Evolutionary conservation across 1,140 invertebrate species (phyloP), one percentile per base, ranked within the genome.

Genomic region (Drosophila oshimai): DNA sequence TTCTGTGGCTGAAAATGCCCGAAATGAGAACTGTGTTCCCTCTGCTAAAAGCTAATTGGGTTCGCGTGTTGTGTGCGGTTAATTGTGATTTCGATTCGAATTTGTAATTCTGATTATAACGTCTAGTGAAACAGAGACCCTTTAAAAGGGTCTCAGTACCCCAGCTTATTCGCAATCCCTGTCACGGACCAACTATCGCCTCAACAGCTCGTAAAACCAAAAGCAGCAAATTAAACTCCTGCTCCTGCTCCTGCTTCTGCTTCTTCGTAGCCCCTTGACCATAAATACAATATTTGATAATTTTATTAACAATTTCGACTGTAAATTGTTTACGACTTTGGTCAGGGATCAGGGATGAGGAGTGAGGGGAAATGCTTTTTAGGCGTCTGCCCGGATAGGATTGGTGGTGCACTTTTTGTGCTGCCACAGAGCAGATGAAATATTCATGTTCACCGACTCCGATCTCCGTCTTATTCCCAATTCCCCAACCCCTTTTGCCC

Each of bases 241-340:
- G 72, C 37, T 12, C 44, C 34, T 44, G n/a, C 53, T 12, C n/a
- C 13, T 7, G n/a, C 12, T 6, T 26, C 10, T 26, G 18, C 26
- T 13, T 5, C 20, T 24, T 28, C 12, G 22, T 33, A 51, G 64
- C 34, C 69, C 74, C 67, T 84, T 75, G 76, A 81, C 61, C 80
- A 73, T 87, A 86, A 86, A 86, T 86, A 86, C 79, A 87, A 86
- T 86, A 86, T 86, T 86, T 86, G 81, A 86, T 86, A 87, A 86
- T 86, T 81, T 86, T 86, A 86, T 86, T 86, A 86, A 86, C 81
- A 86, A 87, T 86, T 86, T 87, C 45, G 60, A 74, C 65, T 86
- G 76, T 77, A 86, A 86, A 86, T 81, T 81, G 81, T 86, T 86
- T 86, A 86, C 81, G 79, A 86, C 80, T 75, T 22, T 5, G 67